A percentile compares a stretch with the other conserved stretches of the same genome.
Evolutionary conservation across 1,140 invertebrate species (phyloP).

Genomic region (Spodoptera frugiperda): DNA sequence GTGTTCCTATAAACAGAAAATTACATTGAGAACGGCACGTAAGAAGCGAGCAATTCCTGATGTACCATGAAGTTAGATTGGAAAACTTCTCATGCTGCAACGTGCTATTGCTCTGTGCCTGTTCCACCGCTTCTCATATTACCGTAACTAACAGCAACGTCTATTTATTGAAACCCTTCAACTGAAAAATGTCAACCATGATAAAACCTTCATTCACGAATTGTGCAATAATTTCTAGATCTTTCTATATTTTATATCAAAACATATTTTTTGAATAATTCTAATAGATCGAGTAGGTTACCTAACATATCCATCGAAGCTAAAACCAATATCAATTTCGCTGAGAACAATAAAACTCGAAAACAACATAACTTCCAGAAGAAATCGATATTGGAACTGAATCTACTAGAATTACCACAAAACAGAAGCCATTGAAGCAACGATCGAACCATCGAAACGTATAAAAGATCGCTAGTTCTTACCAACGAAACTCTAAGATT

Average conservation of each 20-base stretch:
- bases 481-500: constrained; percentile 31
- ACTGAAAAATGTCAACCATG: not conserved
- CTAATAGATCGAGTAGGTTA: too few species aligned
- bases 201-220: not conserved
- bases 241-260: not conserved
- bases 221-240: too few species aligned
- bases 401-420: not conserved
- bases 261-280: not conserved
- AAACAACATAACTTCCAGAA: constrained; percentile 8
- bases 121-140: constrained; percentile 56
- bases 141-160: constrained; percentile 8
- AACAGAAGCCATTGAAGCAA: constrained; percentile 8
- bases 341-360: not conserved
- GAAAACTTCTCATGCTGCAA: constrained; percentile 70
- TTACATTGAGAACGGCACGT: constrained; percentile 56
- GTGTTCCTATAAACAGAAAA: constrained; percentile 48
- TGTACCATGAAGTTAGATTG: constrained; percentile 75
- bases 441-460: constrained; percentile 11
- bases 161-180: constrained; percentile 1
- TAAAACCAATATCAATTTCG: too few species aligned
- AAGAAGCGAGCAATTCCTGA: constrained; percentile 68
- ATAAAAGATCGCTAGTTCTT: not conserved
- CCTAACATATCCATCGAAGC: too few species aligned
- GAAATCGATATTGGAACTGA: not conserved
- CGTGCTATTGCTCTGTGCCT: constrained; percentile 62